phyloP scores from a whole-genome alignment of 2,113 vertebrate species.

The Podarcis raffonei region DNA sequence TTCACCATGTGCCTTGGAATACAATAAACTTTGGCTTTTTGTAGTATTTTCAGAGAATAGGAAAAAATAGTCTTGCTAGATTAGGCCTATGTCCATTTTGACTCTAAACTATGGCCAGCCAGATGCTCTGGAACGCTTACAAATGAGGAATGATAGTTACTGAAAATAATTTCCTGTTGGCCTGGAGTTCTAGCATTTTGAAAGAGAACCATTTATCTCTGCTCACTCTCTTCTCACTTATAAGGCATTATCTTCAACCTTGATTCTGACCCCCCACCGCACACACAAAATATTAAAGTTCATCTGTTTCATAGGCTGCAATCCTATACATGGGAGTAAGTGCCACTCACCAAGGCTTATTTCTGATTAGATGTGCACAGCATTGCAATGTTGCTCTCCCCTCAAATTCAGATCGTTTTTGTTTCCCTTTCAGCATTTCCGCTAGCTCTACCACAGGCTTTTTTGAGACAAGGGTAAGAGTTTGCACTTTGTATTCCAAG shows the following conservation, averaged over 20 bases:
- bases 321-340: no score
- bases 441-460: no score
- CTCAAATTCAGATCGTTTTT: not conserved
- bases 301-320: not conserved
- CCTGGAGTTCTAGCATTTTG: not conserved
- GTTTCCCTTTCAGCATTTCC: not conserved
- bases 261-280: no score
- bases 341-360: no score
- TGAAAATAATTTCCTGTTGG: not conserved
- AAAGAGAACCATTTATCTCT: not conserved
- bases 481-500: not conserved
- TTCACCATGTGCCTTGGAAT: not conserved
- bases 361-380: no score
- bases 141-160: not conserved
- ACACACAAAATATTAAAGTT: not conserved
- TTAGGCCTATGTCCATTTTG: not conserved
- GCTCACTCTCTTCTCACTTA: not conserved
- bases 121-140: not conserved
- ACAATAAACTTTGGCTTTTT: not conserved
- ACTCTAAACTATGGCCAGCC: no score
- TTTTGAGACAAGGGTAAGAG: not conserved
- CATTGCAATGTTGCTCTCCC: not conserved
- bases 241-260: not conserved
- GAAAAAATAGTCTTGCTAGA: no score
- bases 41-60: not conserved